Evolutionary conservation across 2,888 invertebrate genomes (phyloP), one percentile per base, ranked within the genome.

Genomic region (Tineola bisselliella): DNA sequence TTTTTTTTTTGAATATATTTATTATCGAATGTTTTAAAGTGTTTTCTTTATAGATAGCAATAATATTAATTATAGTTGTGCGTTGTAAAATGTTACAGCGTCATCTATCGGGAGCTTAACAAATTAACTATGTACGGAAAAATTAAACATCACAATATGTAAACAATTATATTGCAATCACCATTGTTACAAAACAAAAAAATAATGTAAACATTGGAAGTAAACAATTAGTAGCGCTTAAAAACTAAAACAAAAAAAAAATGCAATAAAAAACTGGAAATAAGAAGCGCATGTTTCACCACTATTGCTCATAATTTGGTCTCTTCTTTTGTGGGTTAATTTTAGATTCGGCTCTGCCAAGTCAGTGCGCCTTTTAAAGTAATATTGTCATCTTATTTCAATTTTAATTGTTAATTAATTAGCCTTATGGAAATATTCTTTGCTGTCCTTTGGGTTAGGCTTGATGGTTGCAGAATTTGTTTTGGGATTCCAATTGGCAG

Each of bases 401-500:
- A 25, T 25, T 6, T 25, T 25, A 25, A 25, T 4, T 6, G 2
- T 4, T 25, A 25, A 25, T 58, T 33, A 43, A 19, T 66, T 66
- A 12, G 62, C 64, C 62, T 91, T 92, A 65, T 91, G 84, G 78
- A 98, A 98, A 81, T 97, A 98, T 73, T 95, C 91, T 75, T 95
- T 93, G 66, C 97, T 94, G 30, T 91, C 94, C 64, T 90, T 89
- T 0, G 96, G 95, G 76, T 92, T 92, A 0, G 98, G 97, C 75
- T 97, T 97, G 70, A 98, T 98, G 0, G 97, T 97, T 65, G 91
- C 92, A 0, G 92, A 89, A 63, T 92, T 92, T 2, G 89, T 88
- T 0, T 94, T 92, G 1, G 95, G 95, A 68, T 93, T 92, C 98
- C 98, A 98, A 73, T 97, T 95, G 3, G 98, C 98, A 3, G 98